phyloP scores from a whole-genome alignment of 2,797 vertebrate genomes.

The Chiloscyllium punctatum region DNA sequence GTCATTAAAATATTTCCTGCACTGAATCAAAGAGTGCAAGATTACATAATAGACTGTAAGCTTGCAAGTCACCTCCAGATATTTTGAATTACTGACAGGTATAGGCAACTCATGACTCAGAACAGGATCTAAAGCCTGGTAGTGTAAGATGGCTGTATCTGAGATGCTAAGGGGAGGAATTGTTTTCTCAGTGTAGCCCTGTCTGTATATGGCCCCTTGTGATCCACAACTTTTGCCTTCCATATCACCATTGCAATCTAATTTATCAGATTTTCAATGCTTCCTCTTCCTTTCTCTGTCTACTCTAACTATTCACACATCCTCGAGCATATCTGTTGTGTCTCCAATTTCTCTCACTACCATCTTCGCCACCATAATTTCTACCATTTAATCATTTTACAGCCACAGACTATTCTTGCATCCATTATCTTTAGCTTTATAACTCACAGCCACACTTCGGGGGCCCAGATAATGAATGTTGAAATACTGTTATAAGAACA shows the following conservation, averaged over 20 bases:
- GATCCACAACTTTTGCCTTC: neutral
- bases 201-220: too few species aligned
- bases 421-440: neutral
- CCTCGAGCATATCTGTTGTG: neutral
- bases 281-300: neutral
- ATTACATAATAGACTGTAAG: neutral
- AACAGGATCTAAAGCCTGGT: neutral
- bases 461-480: too few species aligned
- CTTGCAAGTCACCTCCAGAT: neutral
- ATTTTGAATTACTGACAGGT: neutral
- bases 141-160: too few species aligned
- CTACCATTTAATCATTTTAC: neutral
- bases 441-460: neutral
- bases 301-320: neutral
- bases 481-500: too few species aligned
- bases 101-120: neutral
- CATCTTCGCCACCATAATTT: neutral
- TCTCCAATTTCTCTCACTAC: neutral
- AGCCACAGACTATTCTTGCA: neutral
- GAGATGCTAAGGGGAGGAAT: neutral
- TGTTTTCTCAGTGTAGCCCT: neutral
- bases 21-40: neutral
- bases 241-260: neutral
- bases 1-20: neutral
- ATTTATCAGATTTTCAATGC: neutral